Base-by-base conservation (phyloP, 2,797 vertebrate species). In the Luscinia luscinia region DNA sequence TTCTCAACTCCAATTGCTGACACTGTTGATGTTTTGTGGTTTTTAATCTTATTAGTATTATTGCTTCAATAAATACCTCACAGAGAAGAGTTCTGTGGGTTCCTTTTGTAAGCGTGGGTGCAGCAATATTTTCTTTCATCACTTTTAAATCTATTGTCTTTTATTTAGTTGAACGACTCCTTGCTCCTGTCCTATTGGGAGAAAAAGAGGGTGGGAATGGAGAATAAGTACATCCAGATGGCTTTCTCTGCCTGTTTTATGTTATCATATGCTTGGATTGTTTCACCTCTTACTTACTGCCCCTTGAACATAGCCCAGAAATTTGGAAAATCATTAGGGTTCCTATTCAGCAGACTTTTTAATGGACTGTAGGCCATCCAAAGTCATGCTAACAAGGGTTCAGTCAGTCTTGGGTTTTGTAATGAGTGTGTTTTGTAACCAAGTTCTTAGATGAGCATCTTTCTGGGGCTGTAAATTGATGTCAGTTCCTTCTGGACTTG, bases 221-320 rank as follows among this genome's bases (percentile, higher is more conserved):
- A 69, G 80, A 91, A 7, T 94, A 94, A 95, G 73, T 95, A 83
- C 89, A 91, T 94, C 94, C 94, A 96, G 87, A 94, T 97, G 94
- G 45, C 19, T 90, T 96, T 67, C 67, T 94, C 67, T 94, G 87
- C 41, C 79, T 92, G 88, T 69, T 82, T 89, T 54, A 41, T 74
- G 84, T 84, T 90, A 76, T 95, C 46, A 28, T 76, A 12, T 43
- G n/a, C 58, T 91, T 54, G 59, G 80, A 88, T 87, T 22, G 1
- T 86, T 95, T 91, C 59, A 88, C 51, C 34, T 92, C 87, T 89
- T 94, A 32, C 64, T 95, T 93, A 54, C 41, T 12, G 0, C 40
- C 23, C 58, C 59, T 94, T 87, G 87, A 89, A 92, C 0, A 0
- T 23, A 57, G 67, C 91, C 40, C 94, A 94, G 80, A 94, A 84